These are phyloP conservation scores for Cryptus armator DNA, from an alignment of 2,888 invertebrate species.

Conservation along the genomic window DNA sequence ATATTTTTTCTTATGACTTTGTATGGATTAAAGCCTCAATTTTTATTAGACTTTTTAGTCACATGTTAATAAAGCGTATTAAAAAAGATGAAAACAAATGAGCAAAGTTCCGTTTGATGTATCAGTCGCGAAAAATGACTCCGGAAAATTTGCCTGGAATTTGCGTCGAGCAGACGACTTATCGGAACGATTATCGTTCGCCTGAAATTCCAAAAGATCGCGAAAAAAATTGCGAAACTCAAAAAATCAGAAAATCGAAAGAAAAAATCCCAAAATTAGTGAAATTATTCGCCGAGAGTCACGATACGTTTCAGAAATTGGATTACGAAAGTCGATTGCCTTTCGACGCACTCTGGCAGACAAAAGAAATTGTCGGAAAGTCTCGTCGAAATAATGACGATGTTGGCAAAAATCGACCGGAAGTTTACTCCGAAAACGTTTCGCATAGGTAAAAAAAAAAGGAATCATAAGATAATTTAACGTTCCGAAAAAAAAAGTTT, in stretches of 20 bases:
- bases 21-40: neutral
- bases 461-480: too few relatives aligned
- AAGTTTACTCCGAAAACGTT: neutral
- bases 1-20: neutral
- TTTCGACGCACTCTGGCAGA: conserved; percentile 79
- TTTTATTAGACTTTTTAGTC: neutral
- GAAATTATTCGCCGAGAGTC: conserved; percentile 48
- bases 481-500: neutral
- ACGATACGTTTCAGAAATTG: conserved; percentile 69
- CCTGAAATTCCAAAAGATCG: neutral
- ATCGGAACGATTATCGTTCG: conserved; percentile 59
- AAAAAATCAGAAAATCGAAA: neutral
- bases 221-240: neutral
- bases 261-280: neutral
- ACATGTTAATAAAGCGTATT: neutral
- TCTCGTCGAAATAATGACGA: conserved; percentile 73
- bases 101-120: neutral
- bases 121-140: conserved; percentile 25
- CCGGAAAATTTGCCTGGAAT: conserved; percentile 42
- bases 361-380: conserved; percentile 79
- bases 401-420: neutral
- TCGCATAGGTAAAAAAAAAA: neutral
- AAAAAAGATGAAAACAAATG: neutral
- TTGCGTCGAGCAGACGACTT: conserved; percentile 55
- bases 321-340: conserved; percentile 72